Evolutionary conservation across 2,888 invertebrate genomes (phyloP).

Genomic region (Epistrophe eligans): DNA sequence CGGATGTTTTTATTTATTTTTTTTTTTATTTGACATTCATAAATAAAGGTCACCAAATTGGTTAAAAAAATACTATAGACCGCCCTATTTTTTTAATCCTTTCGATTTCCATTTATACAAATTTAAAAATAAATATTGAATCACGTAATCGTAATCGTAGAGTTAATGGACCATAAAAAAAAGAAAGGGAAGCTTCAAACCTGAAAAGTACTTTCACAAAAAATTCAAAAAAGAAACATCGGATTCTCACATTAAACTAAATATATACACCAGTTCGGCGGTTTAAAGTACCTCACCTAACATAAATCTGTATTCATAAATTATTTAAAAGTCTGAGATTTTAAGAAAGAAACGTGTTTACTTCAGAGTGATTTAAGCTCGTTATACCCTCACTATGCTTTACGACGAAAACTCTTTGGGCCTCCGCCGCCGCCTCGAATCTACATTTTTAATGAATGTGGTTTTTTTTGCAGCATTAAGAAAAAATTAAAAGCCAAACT

Average conservation of each 20-base stretch:
- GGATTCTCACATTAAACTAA: not conserved
- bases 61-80: not conserved
- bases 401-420: not conserved
- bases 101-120: not conserved
- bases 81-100: not conserved
- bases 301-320: not conserved
- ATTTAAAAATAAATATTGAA: not conserved
- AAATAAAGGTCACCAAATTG: not conserved
- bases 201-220: conserved; percentile 8
- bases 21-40: not conserved
- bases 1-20: not conserved
- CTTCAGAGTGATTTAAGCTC: not conserved
- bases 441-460: not conserved
- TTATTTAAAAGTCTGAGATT: not conserved
- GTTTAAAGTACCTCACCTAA: not conserved
- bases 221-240: not conserved
- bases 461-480: not conserved
- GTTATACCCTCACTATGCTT: not conserved
- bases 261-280: not conserved
- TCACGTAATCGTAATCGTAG: not conserved
- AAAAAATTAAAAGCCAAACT: not conserved
- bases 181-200: not conserved
- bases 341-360: not conserved
- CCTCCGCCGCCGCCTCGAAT: not conserved
- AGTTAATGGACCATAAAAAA: conserved; percentile 10